Conservation (phyloP, 2,888 invertebrate species). For the Limnephilus marmoratus region DNA sequence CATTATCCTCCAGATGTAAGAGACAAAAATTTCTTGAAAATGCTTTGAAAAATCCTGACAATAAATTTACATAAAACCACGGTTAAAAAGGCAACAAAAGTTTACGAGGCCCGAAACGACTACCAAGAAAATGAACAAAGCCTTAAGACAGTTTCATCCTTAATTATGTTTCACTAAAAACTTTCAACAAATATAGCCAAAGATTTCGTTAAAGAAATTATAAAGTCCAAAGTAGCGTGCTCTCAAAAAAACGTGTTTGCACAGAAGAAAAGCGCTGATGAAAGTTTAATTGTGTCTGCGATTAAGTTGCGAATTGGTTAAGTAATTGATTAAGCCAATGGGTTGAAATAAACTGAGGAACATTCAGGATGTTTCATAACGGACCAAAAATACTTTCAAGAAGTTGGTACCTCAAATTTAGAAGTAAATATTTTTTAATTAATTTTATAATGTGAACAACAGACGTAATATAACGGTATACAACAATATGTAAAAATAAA, state of each 20-base stretch:
- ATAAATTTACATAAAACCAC: neutral
- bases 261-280: neutral
- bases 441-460: too few relatives aligned
- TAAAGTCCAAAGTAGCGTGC: neutral
- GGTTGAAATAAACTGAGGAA: neutral
- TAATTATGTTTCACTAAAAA: neutral
- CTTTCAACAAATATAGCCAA: neutral
- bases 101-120: slow-evolving; percentile 2
- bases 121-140: neutral
- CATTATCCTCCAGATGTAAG: neutral
- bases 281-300: neutral
- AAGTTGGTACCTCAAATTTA: too few relatives aligned
- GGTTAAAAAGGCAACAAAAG: neutral
- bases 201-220: neutral
- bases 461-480: too few relatives aligned
- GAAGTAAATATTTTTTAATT: too few relatives aligned
- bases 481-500: too few relatives aligned
- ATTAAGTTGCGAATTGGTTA: neutral
- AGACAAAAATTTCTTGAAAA: neutral
- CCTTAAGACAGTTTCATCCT: neutral
- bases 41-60: neutral
- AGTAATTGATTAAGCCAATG: neutral
- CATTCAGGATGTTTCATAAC: neutral
- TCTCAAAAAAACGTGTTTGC: neutral
- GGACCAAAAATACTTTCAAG: too few relatives aligned